phyloP scores from a whole-genome alignment of 2,888 invertebrate species.

The Argyresthia albistria region DNA sequence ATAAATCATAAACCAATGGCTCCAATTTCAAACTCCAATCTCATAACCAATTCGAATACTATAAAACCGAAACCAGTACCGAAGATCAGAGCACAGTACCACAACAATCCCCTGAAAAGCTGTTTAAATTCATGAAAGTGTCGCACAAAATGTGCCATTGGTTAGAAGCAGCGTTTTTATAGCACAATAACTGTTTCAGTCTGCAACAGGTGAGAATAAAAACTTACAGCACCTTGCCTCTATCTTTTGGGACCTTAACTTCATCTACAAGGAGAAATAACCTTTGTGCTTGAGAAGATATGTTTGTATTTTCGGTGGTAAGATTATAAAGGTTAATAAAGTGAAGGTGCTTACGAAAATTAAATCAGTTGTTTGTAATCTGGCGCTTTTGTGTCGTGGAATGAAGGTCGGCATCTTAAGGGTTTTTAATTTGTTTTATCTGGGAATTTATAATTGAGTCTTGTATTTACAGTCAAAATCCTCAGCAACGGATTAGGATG shows the following conservation, averaged over 20 bases:
- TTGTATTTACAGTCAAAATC: no score
- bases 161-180: slow-evolving; percentile 44
- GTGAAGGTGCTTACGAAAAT: slow-evolving; percentile 19
- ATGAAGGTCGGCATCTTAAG: slow-evolving; percentile 17
- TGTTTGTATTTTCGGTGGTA: neutral
- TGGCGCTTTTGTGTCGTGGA: slow-evolving; percentile 26
- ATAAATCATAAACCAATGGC: no score
- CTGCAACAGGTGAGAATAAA: slow-evolving; percentile 44
- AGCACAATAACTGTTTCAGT: slow-evolving; percentile 39
- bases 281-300: neutral
- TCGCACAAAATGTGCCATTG: slow-evolving; percentile 30
- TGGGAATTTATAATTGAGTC: no score
- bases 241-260: neutral
- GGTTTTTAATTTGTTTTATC: neutral
- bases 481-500: no score
- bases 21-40: no score
- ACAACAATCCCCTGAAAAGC: slow-evolving; percentile 5
- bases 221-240: slow-evolving; percentile 2
- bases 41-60: no score
- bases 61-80: no score
- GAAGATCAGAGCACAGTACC: no score
- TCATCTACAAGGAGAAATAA: slow-evolving; percentile 4
- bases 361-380: slow-evolving; percentile 40
- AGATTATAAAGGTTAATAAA: slow-evolving; percentile 1
- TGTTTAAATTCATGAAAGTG: slow-evolving; percentile 34